Evolutionary conservation across 2,797 vertebrate species (phyloP).

Genomic region (Pantherophis vulpinus): DNA sequence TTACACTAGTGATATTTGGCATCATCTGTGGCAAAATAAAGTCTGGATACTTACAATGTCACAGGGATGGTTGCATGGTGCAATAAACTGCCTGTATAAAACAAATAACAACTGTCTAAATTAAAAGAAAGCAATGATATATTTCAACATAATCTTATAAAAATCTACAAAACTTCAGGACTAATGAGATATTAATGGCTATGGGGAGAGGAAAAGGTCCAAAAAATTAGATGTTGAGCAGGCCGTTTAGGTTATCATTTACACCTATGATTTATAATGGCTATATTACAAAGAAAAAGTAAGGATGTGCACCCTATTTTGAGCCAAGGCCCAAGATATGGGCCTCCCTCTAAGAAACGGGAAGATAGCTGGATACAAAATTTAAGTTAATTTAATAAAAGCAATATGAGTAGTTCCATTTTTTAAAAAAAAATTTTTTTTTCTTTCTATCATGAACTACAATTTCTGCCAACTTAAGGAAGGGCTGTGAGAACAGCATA

Average conservation of each 20-base stretch:
- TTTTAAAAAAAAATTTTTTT: neutral
- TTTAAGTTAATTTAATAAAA: neutral
- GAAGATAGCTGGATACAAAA: neutral
- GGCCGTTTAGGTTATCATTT: neutral
- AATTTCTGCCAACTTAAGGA: neutral
- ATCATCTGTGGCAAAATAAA: neutral
- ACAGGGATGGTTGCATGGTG: neutral
- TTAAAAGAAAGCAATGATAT: neutral
- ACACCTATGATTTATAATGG: neutral
- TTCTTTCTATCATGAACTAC: neutral
- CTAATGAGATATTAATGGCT: neutral
- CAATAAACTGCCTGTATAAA: neutral
- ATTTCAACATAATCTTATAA: neutral
- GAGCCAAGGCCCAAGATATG: neutral
- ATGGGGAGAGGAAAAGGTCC: neutral
- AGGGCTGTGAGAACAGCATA: neutral
- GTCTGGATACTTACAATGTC: neutral
- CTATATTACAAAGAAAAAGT: neutral
- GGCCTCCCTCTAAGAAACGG: neutral
- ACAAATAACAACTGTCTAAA: neutral
- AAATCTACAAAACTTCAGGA: neutral
- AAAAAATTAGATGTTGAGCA: neutral
- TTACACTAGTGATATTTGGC: neutral
- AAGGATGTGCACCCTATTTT: neutral
- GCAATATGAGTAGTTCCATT: neutral